Conservation (phyloP, 2,113 vertebrate genomes). For the Columba janthina region DNA sequence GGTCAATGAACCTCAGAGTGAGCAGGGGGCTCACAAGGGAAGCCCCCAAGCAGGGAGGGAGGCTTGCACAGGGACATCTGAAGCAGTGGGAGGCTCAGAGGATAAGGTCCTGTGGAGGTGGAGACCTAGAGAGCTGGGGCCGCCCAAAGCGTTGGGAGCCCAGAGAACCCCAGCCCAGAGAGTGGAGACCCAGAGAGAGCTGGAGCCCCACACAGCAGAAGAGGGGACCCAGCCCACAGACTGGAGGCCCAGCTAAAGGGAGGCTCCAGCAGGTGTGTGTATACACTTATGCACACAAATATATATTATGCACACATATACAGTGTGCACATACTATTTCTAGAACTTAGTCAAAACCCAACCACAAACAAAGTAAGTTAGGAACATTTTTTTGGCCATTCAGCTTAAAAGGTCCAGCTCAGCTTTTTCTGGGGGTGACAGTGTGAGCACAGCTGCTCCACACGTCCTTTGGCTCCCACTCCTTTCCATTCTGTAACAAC, state of each 20-base stretch:
- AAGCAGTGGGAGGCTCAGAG: not conserved
- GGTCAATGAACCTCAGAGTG: not conserved
- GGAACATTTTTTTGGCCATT: not conserved
- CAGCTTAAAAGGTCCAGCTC: not conserved
- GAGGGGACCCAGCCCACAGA: not conserved
- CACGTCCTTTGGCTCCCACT: not conserved
- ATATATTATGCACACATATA: not conserved
- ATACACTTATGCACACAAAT: not conserved
- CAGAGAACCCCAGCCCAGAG: not conserved
- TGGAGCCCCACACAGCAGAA: not conserved
- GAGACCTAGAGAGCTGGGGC: not conserved
- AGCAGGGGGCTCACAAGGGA: not conserved
- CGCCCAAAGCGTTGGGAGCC: rapidly evolving
- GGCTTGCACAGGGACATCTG: not conserved
- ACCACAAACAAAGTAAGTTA: not conserved
- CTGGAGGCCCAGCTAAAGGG: not conserved
- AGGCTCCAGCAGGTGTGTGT: not conserved
- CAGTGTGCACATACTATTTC: not conserved
- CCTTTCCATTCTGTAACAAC: not conserved
- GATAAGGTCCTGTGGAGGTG: not conserved
- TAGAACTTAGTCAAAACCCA: not conserved
- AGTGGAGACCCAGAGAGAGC: too few relatives aligned
- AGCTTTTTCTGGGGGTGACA: rapidly evolving
- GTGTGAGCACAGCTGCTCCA: not conserved
- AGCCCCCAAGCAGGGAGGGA: rapidly evolving